Conservation (phyloP, 2,888 invertebrate species). For the Crossocerus cetratus region DNA sequence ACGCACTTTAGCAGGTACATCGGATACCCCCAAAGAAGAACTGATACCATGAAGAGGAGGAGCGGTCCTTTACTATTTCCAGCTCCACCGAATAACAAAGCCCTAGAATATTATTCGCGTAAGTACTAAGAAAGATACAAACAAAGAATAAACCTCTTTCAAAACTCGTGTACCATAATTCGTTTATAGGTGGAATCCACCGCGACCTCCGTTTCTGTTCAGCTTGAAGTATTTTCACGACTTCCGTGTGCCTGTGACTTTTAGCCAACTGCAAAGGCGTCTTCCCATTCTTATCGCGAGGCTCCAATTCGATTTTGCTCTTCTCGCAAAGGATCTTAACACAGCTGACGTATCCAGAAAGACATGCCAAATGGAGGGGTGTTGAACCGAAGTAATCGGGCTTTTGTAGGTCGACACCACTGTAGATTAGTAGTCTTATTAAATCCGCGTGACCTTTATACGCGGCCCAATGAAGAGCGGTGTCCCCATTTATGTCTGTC, state of each 20-base stretch:
- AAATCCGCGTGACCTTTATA: constrained; percentile 95
- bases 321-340: constrained; percentile 93
- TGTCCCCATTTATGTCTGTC: constrained; percentile 95
- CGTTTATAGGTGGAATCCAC: constrained; percentile 92
- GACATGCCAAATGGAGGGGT: constrained; percentile 91
- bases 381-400: constrained; percentile 96
- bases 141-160: neutral
- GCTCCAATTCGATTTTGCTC: constrained; percentile 92
- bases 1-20: constrained; percentile 95
- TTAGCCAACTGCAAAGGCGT: constrained; percentile 93
- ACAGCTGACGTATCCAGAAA: constrained; percentile 92
- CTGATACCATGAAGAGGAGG: constrained; percentile 90
- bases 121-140: neutral
- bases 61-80: constrained; percentile 94
- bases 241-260: constrained; percentile 91
- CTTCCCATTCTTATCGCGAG: constrained; percentile 94
- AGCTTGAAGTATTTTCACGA: constrained; percentile 88
- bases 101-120: constrained; percentile 78
- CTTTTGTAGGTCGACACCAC: constrained; percentile 92
- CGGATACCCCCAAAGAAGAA: constrained; percentile 94
- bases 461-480: constrained; percentile 95
- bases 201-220: constrained; percentile 89
- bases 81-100: constrained; percentile 91
- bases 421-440: constrained; percentile 91
- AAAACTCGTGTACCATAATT: constrained; percentile 82